phyloP scores from a whole-genome alignment of 1,140 invertebrate species.

The Ladona fulva region DNA sequence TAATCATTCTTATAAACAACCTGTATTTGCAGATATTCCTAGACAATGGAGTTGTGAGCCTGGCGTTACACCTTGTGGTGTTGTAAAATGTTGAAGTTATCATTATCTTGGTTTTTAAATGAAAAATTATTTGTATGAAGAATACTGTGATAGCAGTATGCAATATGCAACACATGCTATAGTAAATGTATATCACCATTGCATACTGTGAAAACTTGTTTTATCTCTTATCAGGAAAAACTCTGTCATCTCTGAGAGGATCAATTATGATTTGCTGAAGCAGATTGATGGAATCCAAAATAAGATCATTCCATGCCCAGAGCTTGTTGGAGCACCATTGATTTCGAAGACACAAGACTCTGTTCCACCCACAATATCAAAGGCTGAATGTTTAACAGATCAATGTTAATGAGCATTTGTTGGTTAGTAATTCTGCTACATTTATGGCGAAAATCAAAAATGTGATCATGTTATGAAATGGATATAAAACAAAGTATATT shows the following conservation, averaged over 20 bases:
- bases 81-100: too few relatives aligned
- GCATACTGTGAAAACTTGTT: not conserved
- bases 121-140: not conserved
- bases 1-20: too few relatives aligned
- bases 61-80: too few relatives aligned
- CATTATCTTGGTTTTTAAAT: too few relatives aligned
- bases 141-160: not conserved
- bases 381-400: slow-evolving; percentile 30
- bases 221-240: slow-evolving; percentile 62
- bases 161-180: not conserved
- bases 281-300: slow-evolving; percentile 62
- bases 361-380: slow-evolving; percentile 60
- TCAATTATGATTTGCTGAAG: slow-evolving; percentile 88
- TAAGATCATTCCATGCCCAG: slow-evolving; percentile 60
- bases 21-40: too few relatives aligned
- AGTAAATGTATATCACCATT: not conserved
- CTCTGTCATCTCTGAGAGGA: slow-evolving; percentile 76
- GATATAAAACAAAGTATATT: not conserved
- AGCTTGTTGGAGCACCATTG: slow-evolving; percentile 60
- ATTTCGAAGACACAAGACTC: slow-evolving; percentile 70
- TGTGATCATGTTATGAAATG: not conserved
- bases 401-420: not conserved
- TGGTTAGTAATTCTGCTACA: not conserved
- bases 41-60: too few relatives aligned
- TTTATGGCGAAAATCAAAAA: not conserved